A percentile compares a stretch with the other conserved stretches of the same genome.
Conservation (phyloP, 2,797 vertebrate genomes). For the Falco peregrinus region DNA sequence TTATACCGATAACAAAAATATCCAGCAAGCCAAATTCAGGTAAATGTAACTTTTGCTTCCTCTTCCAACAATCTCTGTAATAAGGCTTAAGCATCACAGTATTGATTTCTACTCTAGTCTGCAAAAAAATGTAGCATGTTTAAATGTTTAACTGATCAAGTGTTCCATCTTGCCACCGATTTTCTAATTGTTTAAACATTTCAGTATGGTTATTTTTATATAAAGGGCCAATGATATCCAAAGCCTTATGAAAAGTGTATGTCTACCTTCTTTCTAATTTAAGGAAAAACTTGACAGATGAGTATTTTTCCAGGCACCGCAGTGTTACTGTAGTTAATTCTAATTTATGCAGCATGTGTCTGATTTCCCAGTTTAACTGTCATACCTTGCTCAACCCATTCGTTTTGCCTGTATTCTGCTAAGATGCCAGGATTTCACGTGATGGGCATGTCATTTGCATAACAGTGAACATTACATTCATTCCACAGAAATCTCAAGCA, state of each 20-base stretch:
- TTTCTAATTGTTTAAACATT: neutral
- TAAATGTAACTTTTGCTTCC: neutral
- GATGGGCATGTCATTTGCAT: conserved; percentile 14
- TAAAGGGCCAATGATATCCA: neutral
- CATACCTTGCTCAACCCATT: neutral
- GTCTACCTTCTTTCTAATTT: neutral
- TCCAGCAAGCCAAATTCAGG: neutral
- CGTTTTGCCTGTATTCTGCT: neutral
- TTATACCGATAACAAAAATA: neutral
- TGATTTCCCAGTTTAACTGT: conserved; percentile 22
- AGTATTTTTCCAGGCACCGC: neutral
- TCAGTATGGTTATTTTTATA: neutral
- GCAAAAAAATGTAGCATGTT: neutral
- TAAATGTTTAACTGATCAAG: neutral
- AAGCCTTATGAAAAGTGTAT: neutral
- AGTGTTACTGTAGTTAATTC: conserved; percentile 12
- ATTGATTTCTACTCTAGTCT: neutral
- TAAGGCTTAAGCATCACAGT: neutral
- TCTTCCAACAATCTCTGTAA: neutral
- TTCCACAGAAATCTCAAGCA: conserved; percentile 36
- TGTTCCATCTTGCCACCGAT: neutral
- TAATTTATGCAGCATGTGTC: conserved; percentile 18
- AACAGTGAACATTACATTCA: conserved; percentile 26
- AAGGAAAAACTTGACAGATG: neutral
- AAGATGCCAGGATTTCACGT: neutral